Percentiles rank a stretch among this genome's conserved stretches.
These are phyloP conservation scores for Seladonia tumulorum DNA, from an alignment of 2,888 invertebrate genomes.

Conservation along the genomic window DNA sequence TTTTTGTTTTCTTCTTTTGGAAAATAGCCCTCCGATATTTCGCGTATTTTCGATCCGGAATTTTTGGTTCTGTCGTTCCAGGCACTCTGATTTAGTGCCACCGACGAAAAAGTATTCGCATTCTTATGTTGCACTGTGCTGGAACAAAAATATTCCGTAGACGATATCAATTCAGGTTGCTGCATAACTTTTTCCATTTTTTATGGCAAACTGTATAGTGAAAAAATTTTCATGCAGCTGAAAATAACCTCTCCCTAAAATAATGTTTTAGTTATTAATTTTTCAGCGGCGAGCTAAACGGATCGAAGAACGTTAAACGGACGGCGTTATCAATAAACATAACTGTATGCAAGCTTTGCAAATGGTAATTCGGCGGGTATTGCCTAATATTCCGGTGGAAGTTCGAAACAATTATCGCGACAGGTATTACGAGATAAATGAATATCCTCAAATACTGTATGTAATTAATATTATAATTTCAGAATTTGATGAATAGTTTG, in stretches of 20 bases:
- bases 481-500: background rate
- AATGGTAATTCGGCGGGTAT: background rate
- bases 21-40: background rate
- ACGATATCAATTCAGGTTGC: background rate
- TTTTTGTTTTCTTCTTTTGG: background rate
- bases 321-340: background rate
- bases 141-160: background rate
- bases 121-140: background rate
- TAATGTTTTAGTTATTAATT: background rate
- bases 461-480: constrained; percentile 4
- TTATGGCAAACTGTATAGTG: too few species aligned
- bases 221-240: background rate
- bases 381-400: background rate
- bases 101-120: background rate
- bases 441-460: background rate
- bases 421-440: background rate
- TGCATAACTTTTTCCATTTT: background rate
- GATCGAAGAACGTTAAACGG: background rate
- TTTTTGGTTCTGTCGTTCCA: background rate
- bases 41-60: background rate
- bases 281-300: background rate
- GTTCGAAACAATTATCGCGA: background rate
- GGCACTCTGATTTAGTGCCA: background rate
- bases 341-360: background rate
- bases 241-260: background rate